phyloP scores from a whole-genome alignment of 53 echinoderm and acorn worm species.

The Hippasteria phrygiana region DNA sequence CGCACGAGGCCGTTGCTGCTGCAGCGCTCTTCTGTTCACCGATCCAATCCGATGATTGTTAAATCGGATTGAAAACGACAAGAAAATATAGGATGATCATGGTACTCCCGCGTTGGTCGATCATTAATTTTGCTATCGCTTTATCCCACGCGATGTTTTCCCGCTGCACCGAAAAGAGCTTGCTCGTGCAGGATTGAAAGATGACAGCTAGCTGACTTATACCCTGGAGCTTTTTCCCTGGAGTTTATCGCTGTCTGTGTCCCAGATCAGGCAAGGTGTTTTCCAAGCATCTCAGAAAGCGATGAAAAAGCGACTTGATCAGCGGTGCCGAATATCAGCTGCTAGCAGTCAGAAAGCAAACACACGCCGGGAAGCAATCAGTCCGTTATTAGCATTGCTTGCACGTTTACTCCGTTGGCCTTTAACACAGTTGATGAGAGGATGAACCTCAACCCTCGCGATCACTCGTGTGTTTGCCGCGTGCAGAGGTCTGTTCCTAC shows the following conservation, averaged over 20 bases:
- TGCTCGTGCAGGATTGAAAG: not conserved
- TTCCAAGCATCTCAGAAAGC: not conserved
- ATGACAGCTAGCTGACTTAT: not conserved
- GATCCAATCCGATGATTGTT: slow-evolving; percentile 11
- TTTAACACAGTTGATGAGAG: not conserved
- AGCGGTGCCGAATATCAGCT: not conserved
- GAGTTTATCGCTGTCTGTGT: not conserved
- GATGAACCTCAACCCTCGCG: not conserved
- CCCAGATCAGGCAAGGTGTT: not conserved
- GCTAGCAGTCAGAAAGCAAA: slow-evolving; percentile 16
- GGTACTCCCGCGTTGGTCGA: not conserved
- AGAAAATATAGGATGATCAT: slow-evolving; percentile 31
- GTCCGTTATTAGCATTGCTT: not conserved
- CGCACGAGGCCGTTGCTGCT: not conserved
- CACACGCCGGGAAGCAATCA: not conserved
- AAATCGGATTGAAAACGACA: slow-evolving; percentile 40
- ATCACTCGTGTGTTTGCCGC: not conserved
- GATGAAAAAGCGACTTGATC: not conserved
- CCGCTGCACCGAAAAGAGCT: not conserved
- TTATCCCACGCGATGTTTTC: not conserved
- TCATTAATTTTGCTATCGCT: not conserved
- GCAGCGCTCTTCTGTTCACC: not conserved
- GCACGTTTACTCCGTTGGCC: not conserved
- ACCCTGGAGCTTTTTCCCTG: not conserved
- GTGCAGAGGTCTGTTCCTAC: not conserved